Base-by-base conservation (phyloP, 2,113 vertebrate genomes). In the Nannobrachium achirus region DNA sequence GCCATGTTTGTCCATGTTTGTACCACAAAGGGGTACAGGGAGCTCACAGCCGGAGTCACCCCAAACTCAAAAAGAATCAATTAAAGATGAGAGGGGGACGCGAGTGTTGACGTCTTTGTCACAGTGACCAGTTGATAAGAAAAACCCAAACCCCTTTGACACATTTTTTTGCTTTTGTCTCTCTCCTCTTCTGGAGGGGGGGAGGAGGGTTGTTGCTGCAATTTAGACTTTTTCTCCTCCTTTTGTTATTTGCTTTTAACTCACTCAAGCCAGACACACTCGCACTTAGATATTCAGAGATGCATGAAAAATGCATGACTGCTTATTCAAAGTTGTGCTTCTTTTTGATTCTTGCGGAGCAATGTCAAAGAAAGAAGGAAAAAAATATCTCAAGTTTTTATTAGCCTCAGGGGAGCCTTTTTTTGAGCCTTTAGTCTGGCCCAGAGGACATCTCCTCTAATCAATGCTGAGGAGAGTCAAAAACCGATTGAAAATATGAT, bases 11-110 rank as follows among this genome's bases (percentile, higher is more conserved):
- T n/a, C n/a, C n/a, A n/a, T 68, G 66, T 76, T 68, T 83, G 76
- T 79, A 70, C 57, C 52, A 15, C 40, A 1, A 41, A 56, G 57
- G n/a, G 44, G 25, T 57, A 50, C 55, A 13, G 44, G 55, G 55
- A 57, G 25, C 66, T 58, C 66, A 68, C 55, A 68, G 66, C 52
- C 6, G 18, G 53, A 16, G 65, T 57, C 53, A 25, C 41, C 42
- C n/a, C 48, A 67, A 56, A 56, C 65, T 53, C 46, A 44, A 51
- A 33, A 51, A 57, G 39, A 61, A 72, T 76, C 65, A 72, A 75
- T 76, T 80, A 80, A 76, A 73, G 78, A 80, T 80, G 78, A 73
- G 65, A 69, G 60, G 45, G 50, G 13, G 58, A 56, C 25, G 69
- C 57, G n/a, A 40, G 66, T 38, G 60, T 42, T 18, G 66, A 64